Conservation (phyloP, 2,113 vertebrate species). For the Mionectes macconnelli region DNA sequence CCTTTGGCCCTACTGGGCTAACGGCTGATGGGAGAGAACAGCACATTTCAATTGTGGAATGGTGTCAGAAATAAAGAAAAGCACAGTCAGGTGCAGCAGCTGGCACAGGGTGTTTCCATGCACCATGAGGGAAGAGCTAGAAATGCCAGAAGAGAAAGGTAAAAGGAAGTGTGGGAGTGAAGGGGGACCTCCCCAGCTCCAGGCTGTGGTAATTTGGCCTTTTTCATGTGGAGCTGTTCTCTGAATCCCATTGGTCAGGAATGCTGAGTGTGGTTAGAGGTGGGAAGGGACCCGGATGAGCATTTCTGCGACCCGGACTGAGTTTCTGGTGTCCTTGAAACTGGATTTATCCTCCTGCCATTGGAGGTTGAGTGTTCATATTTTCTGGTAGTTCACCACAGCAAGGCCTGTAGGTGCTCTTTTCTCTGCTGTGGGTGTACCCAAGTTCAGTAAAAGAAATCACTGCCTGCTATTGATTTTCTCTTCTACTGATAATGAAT, state of each 20-base stretch:
- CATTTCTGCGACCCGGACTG: not conserved
- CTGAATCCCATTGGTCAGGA: not conserved
- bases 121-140: not conserved
- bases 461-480: slow-evolving; percentile 27
- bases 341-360: not conserved
- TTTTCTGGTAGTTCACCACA: not conserved
- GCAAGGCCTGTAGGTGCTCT: not conserved
- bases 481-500: slow-evolving; percentile 26
- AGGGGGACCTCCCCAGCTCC: not conserved
- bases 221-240: not conserved
- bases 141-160: not conserved
- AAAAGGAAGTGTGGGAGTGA: not conserved
- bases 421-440: not conserved
- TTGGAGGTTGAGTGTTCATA: accelerated
- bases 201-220: not conserved
- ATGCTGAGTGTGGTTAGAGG: not conserved
- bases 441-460: slow-evolving; percentile 12
- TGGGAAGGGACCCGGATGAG: not conserved
- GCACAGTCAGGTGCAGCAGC: not conserved
- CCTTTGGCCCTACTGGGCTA: not conserved
- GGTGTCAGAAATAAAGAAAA: not conserved
- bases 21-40: not conserved
- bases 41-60: not conserved
- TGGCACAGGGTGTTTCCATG: not conserved
- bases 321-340: not conserved